These are phyloP conservation scores for Propsilocerus akamusi DNA, from an alignment of 1,140 invertebrate species.

Conservation along the genomic window DNA sequence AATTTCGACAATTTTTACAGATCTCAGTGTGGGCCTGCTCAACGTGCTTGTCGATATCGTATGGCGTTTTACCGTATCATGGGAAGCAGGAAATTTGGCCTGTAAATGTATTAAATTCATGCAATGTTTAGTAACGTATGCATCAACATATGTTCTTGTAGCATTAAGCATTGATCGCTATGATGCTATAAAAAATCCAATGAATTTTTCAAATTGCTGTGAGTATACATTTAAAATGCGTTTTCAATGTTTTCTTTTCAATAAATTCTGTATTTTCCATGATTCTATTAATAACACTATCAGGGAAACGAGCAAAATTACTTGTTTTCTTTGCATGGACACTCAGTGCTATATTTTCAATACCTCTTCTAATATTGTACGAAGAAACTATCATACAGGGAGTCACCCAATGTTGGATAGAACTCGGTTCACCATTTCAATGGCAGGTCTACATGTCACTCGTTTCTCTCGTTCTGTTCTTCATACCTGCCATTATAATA, in stretches of 20 bases:
- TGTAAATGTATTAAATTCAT: conserved; percentile 74
- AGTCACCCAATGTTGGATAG: conserved; percentile 78
- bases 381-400: conserved; percentile 58
- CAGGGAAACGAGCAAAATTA: conserved; percentile 64
- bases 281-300: too few species aligned
- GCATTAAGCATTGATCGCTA: conserved; percentile 87
- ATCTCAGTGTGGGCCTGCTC: conserved; percentile 71
- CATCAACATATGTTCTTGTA: conserved; percentile 86
- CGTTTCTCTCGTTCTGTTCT: conserved; percentile 65
- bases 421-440: conserved; percentile 46
- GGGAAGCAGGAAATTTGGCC: conserved; percentile 71
- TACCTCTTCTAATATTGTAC: conserved; percentile 66
- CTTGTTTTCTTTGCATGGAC: conserved; percentile 68
- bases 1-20: too few species aligned
- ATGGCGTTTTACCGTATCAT: conserved; percentile 68
- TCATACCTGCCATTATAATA: conserved; percentile 78
- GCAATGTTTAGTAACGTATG: conserved; percentile 71
- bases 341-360: conserved; percentile 63
- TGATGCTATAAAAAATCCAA: conserved; percentile 85
- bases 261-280: too few species aligned
- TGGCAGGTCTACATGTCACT: conserved; percentile 84
- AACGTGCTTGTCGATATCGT: conserved; percentile 75
- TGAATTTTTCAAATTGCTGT: conserved; percentile 89
- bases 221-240: too few species aligned
- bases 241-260: too few species aligned